These are phyloP conservation scores for Coreoperca whiteheadi DNA, from an alignment of 2,113 vertebrate species.

Conservation along the genomic window DNA sequence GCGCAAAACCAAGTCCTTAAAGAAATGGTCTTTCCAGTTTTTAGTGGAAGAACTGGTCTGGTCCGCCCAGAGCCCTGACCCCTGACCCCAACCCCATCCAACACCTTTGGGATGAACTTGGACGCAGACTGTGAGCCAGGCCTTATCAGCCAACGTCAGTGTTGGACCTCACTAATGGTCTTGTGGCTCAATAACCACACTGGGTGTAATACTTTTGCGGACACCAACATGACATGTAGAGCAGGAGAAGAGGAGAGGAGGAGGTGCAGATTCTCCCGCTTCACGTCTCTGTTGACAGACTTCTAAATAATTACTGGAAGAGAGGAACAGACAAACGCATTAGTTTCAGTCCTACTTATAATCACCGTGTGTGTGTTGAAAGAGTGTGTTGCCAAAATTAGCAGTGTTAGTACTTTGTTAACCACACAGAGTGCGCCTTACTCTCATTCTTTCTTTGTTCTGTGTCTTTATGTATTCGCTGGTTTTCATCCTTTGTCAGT, in stretches of 20 bases:
- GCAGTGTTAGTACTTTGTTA: constrained; percentile 30
- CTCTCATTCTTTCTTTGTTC: not conserved
- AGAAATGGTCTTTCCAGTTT: too few species aligned
- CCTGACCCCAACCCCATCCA: not conserved
- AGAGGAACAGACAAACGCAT: constrained; percentile 57
- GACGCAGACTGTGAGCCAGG: not conserved
- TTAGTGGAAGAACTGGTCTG: not conserved
- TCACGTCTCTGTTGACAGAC: constrained; percentile 44
- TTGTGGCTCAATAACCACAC: not conserved
- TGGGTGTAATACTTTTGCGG: not conserved
- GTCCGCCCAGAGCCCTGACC: not conserved
- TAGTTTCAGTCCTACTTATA: constrained; percentile 64
- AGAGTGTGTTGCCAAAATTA: not conserved
- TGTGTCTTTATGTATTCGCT: not conserved
- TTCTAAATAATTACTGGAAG: constrained; percentile 62
- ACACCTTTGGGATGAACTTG: not conserved
- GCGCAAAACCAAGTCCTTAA: too few species aligned
- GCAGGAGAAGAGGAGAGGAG: not conserved
- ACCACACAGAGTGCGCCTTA: not conserved
- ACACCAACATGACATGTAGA: too few species aligned
- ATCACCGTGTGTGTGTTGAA: constrained; percentile 32
- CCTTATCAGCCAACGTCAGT: too few species aligned
- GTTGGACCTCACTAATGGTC: not conserved
- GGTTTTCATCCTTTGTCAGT: not conserved
- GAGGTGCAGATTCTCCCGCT: not conserved